phyloP scores from a whole-genome alignment of 2,797 vertebrate species.

The Muscicapa striata region DNA sequence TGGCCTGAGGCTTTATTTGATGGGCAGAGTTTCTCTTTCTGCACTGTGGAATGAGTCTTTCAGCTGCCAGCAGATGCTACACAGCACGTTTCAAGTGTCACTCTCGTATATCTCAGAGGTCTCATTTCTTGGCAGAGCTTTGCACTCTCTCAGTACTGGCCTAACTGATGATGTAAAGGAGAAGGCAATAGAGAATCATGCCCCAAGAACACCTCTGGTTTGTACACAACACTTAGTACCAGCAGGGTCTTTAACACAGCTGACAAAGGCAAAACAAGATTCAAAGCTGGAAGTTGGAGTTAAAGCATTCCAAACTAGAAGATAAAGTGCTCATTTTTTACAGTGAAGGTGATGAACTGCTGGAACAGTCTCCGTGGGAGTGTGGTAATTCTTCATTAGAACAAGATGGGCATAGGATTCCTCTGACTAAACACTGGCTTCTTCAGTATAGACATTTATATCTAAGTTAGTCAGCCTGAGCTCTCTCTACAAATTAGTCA shows the following conservation, averaged over 20 bases:
- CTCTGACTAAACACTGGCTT: neutral
- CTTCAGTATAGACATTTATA: neutral
- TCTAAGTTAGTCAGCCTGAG: neutral
- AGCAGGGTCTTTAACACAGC: neutral
- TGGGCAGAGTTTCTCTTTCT: neutral
- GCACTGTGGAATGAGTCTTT: neutral
- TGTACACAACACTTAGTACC: neutral
- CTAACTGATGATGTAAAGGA: neutral
- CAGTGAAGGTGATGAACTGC: neutral
- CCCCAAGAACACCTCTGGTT: neutral
- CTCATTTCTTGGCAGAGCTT: neutral
- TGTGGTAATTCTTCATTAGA: neutral
- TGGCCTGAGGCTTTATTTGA: neutral
- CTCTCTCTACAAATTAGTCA: neutral
- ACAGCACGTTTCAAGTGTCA: neutral
- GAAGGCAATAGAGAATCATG: neutral
- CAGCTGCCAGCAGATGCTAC: neutral
- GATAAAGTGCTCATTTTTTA: neutral
- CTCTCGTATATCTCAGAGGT: neutral
- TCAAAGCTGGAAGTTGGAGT: neutral
- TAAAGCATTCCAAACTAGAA: neutral
- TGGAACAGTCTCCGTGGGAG: neutral
- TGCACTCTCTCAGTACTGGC: neutral
- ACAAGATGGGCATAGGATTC: neutral
- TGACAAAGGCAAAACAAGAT: neutral